A percentile compares a stretch with the other conserved stretches of the same genome.
Conservation (phyloP, 1,140 invertebrate genomes). For the Berghia stephanieae region DNA sequence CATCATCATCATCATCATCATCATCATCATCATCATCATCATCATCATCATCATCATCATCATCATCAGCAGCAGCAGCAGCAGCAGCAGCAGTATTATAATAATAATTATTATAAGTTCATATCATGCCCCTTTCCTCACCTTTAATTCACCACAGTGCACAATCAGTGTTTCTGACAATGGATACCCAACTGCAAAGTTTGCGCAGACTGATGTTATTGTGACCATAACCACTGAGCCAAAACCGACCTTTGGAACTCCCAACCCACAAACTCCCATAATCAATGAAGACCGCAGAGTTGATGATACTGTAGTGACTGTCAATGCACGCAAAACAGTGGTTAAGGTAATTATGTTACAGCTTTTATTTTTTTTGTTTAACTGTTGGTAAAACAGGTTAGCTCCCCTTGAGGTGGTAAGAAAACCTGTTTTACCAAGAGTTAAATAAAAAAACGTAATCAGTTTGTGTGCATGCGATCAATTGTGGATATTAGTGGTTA, state of each 20-base stretch:
- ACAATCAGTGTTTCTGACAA: slow-evolving; percentile 36
- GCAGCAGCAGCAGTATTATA: too few species aligned
- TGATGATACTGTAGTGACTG: slow-evolving; percentile 26
- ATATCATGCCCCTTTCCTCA: not conserved
- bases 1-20: not conserved
- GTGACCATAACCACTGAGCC: slow-evolving; percentile 33
- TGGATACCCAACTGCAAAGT: slow-evolving; percentile 40
- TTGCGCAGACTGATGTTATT: slow-evolving; percentile 8
- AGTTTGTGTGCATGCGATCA: too few species aligned
- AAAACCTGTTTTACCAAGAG: too few species aligned
- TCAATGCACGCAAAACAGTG: slow-evolving; percentile 33
- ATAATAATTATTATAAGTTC: not conserved
- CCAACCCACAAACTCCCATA: not conserved
- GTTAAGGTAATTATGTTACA: too few species aligned
- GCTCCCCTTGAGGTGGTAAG: too few species aligned
- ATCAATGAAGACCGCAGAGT: slow-evolving; percentile 35
- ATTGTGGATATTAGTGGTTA: too few species aligned
- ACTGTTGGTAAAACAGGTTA: not conserved
- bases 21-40: not conserved
- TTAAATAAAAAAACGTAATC: too few species aligned
- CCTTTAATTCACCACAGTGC: slow-evolving; percentile 27
- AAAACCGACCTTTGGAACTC: slow-evolving; percentile 25
- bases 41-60: not conserved
- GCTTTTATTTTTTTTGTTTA: not conserved
- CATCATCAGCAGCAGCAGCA: too few species aligned